A percentile compares a stretch with the other conserved stretches of the same genome.
phyloP scores from a whole-genome alignment of 1,140 invertebrate species.

The Chironomus striatipennis region DNA sequence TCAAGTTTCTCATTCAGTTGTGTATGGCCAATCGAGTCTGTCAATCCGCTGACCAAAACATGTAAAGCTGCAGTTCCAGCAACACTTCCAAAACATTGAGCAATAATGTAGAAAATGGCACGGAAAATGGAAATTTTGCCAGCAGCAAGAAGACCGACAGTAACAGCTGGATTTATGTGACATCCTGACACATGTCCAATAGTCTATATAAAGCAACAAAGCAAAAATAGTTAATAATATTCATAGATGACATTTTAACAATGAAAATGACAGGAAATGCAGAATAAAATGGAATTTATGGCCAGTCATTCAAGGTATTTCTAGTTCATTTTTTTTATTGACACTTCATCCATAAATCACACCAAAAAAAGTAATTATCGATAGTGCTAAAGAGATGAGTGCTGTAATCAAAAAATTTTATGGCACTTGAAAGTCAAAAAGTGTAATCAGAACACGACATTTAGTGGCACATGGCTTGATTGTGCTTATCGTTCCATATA shows the following conservation, averaged over 20 bases:
- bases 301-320: too few relatives aligned
- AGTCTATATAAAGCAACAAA: slow-evolving; percentile 42
- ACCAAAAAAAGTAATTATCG: too few relatives aligned
- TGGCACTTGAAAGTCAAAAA: neutral
- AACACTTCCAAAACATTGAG: slow-evolving; percentile 75
- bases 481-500: neutral
- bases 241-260: neutral
- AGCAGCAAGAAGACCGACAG: slow-evolving; percentile 64
- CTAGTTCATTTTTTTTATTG: too few relatives aligned
- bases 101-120: slow-evolving; percentile 70
- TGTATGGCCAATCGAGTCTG: slow-evolving; percentile 54
- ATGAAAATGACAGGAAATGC: neutral
- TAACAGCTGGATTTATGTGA: slow-evolving; percentile 88
- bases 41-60: slow-evolving; percentile 39
- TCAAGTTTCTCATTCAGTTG: slow-evolving; percentile 47
- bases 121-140: slow-evolving; percentile 68
- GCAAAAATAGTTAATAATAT: neutral
- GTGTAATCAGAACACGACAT: neutral
- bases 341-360: too few relatives aligned
- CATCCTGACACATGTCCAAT: slow-evolving; percentile 84
- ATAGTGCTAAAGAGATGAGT: neutral
- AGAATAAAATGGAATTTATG: neutral
- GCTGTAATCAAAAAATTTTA: neutral
- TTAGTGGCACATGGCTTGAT: neutral
- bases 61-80: slow-evolving; percentile 66